Evolutionary conservation across 2,797 vertebrate genomes (phyloP).

Genomic region (Siniperca obscura): DNA sequence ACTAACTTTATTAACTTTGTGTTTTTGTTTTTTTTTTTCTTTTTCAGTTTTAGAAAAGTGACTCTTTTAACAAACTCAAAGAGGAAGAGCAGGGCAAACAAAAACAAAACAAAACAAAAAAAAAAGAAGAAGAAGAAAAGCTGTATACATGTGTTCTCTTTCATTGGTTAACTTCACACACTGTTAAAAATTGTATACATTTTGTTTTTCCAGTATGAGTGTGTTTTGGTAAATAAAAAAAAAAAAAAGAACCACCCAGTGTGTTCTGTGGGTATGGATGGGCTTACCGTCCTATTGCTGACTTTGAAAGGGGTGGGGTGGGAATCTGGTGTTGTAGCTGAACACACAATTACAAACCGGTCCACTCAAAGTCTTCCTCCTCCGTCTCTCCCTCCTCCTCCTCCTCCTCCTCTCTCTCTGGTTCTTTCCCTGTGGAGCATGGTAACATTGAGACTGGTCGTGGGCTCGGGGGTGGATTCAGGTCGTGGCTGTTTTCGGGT

Average conservation of each 20-base stretch:
- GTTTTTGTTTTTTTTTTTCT: constrained; percentile 15
- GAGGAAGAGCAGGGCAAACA: constrained; percentile 21
- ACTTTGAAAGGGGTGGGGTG: constrained; percentile 77
- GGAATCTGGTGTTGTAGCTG: constrained; percentile 90
- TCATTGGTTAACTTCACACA: constrained; percentile 74
- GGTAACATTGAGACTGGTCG: constrained; percentile 65
- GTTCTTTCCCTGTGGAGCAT: constrained; percentile 62
- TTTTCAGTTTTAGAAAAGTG: constrained; percentile 51
- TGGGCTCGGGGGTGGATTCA: constrained; percentile 42
- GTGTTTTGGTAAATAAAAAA: constrained; percentile 89
- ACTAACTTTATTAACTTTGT: constrained; percentile 9
- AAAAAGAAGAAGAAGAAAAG: constrained; percentile 18
- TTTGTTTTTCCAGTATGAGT: constrained; percentile 83
- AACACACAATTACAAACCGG: constrained; percentile 90
- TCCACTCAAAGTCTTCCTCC: constrained; percentile 84
- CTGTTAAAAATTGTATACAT: constrained; percentile 60
- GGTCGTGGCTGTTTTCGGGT: constrained; percentile 44
- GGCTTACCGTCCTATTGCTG: constrained; percentile 69
- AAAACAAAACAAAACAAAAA: neutral
- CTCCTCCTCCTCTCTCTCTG: constrained; percentile 62
- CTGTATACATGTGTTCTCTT: constrained; percentile 78
- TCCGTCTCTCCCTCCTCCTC: constrained; percentile 55
- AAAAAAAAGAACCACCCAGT: constrained; percentile 70
- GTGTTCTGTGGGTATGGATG: constrained; percentile 41
- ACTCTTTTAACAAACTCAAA: constrained; percentile 37